Percentiles rank a stretch among this genome's conserved stretches.
phyloP scores from a whole-genome alignment of 64 coral and sea anemone species.

The Cladopsammia gracilis region DNA sequence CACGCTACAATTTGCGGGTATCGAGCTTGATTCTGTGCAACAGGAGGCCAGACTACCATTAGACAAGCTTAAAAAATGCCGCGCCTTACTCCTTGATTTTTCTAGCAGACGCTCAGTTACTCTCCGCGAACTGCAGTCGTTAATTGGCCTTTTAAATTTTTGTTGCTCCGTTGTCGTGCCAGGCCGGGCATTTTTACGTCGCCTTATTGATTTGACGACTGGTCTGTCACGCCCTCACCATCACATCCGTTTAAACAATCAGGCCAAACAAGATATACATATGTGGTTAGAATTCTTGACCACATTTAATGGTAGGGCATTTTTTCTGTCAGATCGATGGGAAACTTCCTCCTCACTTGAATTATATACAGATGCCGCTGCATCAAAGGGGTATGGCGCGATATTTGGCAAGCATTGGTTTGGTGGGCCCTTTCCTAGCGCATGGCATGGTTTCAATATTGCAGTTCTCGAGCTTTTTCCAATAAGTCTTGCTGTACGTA shows the following conservation, averaged over 20 bases:
- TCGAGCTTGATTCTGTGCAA: no score
- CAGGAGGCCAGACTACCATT: no score
- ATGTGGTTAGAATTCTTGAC: conserved; percentile 3
- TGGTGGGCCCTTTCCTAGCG: not conserved
- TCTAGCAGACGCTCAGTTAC: no score
- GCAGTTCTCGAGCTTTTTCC: not conserved
- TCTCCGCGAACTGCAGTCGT: no score
- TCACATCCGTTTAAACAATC: not conserved
- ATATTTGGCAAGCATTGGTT: conserved; percentile 30
- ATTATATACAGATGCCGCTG: conserved; percentile 8
- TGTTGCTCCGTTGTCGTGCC: no score
- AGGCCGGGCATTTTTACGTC: no score
- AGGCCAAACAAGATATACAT: not conserved
- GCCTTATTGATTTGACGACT: no score
- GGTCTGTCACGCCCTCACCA: no score
- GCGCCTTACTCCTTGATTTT: no score
- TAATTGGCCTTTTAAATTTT: no score
- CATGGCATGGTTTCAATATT: not conserved
- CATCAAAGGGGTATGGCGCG: conserved; percentile 22
- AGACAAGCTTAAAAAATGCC: no score
- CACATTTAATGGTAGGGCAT: not conserved
- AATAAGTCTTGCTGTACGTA: not conserved
- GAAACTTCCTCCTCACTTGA: not conserved
- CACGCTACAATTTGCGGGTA: no score
- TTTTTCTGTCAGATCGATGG: conserved; percentile 22